Conservation (phyloP, 2,113 vertebrate genomes). For the Dromiciops gliroides region DNA sequence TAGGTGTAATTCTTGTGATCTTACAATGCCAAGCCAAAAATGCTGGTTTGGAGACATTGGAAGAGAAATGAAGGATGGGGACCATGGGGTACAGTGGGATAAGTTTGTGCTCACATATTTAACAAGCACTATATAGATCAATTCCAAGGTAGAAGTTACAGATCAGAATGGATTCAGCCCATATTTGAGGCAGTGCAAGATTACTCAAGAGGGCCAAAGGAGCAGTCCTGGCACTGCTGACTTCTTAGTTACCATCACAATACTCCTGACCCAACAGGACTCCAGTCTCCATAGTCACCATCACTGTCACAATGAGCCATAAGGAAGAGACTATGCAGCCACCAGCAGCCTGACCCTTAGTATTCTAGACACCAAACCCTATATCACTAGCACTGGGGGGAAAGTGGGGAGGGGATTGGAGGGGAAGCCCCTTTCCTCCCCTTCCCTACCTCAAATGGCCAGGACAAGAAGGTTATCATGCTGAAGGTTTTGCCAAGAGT, state of each 20-base stretch:
- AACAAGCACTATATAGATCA: background rate
- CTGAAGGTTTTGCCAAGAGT: background rate
- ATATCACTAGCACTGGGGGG: background rate
- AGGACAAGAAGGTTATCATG: background rate
- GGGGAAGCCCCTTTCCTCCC: no score
- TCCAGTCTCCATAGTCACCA: background rate
- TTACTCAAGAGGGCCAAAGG: background rate
- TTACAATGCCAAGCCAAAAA: background rate
- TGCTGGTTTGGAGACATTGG: background rate
- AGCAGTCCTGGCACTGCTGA: background rate
- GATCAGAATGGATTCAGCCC: background rate
- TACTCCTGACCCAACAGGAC: background rate
- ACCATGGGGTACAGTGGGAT: background rate
- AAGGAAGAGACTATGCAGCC: background rate
- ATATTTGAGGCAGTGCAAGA: background rate
- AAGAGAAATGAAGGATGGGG: background rate
- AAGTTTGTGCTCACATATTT: background rate
- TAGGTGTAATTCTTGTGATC: background rate
- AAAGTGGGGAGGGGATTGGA: no score
- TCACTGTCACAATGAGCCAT: background rate
- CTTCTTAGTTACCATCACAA: background rate
- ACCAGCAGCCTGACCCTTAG: background rate
- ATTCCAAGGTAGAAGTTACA: background rate
- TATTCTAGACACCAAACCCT: background rate
- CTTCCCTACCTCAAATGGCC: background rate